Base-by-base conservation (phyloP, 1,140 invertebrate genomes). In the Zaprionus tsacasi region DNA sequence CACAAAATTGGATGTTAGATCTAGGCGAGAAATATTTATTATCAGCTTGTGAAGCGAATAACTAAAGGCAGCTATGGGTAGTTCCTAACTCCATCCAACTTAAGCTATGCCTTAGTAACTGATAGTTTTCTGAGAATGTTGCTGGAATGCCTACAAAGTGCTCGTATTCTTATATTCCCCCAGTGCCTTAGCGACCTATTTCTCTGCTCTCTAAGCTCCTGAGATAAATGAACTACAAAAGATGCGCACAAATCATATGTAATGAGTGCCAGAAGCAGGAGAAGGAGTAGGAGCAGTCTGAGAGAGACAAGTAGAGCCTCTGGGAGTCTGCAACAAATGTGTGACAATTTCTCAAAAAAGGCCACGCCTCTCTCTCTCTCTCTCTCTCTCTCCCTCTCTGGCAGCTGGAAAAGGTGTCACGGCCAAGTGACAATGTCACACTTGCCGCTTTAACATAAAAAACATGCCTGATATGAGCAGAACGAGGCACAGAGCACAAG, bases 191-290 rank as follows among this genome's bases (percentile, higher is more conserved):
- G 73, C 88, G 83, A 88, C 83, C 83, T 80, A 87, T 70, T 79
- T 83, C 54, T 48, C 58, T 43, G 61, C 21, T 59, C 33, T n/a
- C 33, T 27, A 68, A 64, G 54, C 71, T 30, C 33, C 17, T 27
- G 89, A 89, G 86, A 88, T 89, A 70, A 88, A 88, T 88, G 85
- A 76, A 79, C 75, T 89, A 89, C 85, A 88, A 88, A 90, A 88
- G 75, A 88, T 74, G 85, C 77, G 54, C 85, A 89, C 85, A 83
- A 88, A 88, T 88, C 83, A 88, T 89, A 67, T 75, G 85, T 78
- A 87, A 78, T 78, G 64, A 57, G 54, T 70, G 70, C 76, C 54
- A 27, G 56, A 8, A 43, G 40, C 6, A 43, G 68, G n/a, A n/a
- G n/a, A n/a, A n/a, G n/a, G n/a, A n/a, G n/a, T n/a, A n/a, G n/a